phyloP scores from a whole-genome alignment of 2,797 vertebrate species.

The Fistularia tabacaria region DNA sequence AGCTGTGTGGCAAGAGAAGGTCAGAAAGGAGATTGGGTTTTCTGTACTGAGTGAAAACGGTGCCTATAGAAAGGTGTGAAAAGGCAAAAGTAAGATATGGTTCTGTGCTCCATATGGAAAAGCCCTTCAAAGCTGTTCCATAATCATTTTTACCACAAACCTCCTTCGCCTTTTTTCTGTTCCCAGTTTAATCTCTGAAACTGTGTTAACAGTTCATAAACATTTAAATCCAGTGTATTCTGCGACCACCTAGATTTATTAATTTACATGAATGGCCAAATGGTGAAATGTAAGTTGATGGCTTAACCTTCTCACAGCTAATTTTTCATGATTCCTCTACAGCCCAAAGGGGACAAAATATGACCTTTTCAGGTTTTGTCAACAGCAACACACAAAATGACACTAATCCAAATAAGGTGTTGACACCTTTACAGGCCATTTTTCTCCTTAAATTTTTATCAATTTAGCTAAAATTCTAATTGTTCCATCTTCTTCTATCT shows the following conservation, averaged over 20 bases:
- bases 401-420: conserved; percentile 64
- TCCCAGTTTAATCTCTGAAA: conserved; percentile 63
- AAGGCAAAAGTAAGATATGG: conserved; percentile 54
- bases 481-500: too few relatives aligned
- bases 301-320: conserved; percentile 71
- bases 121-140: conserved; percentile 64
- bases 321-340: conserved; percentile 66
- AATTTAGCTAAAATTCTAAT: not conserved
- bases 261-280: conserved; percentile 56
- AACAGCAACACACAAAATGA: conserved; percentile 56
- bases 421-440: not conserved
- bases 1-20: conserved; percentile 55
- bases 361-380: conserved; percentile 75
- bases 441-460: not conserved
- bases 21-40: conserved; percentile 68
- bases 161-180: conserved; percentile 33
- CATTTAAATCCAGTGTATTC: conserved; percentile 48
- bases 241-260: conserved; percentile 56
- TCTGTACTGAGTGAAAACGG: conserved; percentile 56
- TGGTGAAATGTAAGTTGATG: conserved; percentile 44
- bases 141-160: conserved; percentile 60
- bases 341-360: conserved; percentile 31
- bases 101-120: conserved; percentile 54
- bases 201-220: conserved; percentile 59
- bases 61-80: conserved; percentile 52